phyloP scores from a whole-genome alignment of 2,113 vertebrate species.

The Notothenia coriiceps region DNA sequence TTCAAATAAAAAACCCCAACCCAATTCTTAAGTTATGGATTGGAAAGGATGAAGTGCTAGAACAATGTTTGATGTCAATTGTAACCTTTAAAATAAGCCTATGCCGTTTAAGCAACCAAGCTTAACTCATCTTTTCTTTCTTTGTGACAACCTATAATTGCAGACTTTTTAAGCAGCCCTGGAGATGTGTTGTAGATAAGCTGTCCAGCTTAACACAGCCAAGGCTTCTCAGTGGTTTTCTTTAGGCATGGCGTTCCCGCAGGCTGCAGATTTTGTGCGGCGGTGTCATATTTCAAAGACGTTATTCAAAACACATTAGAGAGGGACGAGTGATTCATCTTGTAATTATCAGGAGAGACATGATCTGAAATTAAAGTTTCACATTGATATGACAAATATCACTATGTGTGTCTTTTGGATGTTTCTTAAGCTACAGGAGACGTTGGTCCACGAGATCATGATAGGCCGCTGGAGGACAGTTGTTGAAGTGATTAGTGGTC shows the following conservation, averaged over 20 bases:
- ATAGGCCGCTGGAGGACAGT: constrained; percentile 58
- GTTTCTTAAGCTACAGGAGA: not conserved
- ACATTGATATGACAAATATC: constrained; percentile 8
- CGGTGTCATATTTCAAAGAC: constrained; percentile 72
- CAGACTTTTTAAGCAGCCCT: constrained; percentile 73
- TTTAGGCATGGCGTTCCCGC: constrained; percentile 33
- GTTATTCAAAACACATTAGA: constrained; percentile 43
- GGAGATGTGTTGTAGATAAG: constrained; percentile 78
- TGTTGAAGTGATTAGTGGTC: constrained; percentile 73
- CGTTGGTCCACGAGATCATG: constrained; percentile 41
- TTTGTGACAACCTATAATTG: constrained; percentile 78
- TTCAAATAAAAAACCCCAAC: constrained; percentile 17
- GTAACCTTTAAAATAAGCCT: constrained; percentile 48
- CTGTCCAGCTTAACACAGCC: constrained; percentile 67
- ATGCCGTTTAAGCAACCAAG: constrained; percentile 34
- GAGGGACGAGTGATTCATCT: constrained; percentile 32
- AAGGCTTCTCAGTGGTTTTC: constrained; percentile 54
- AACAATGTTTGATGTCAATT: constrained; percentile 51
- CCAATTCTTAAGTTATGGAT: constrained; percentile 15
- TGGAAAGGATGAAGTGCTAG: constrained; percentile 10
- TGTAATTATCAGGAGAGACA: constrained; percentile 37
- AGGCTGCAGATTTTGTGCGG: constrained; percentile 34
- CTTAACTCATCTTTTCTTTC: constrained; percentile 71
- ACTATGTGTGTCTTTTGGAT: not conserved
- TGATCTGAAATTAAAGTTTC: constrained; percentile 15